A percentile compares a stretch with the other conserved stretches of the same genome.
Evolutionary conservation across 2,113 vertebrate species (phyloP).

Genomic region (Alosa alosa): DNA sequence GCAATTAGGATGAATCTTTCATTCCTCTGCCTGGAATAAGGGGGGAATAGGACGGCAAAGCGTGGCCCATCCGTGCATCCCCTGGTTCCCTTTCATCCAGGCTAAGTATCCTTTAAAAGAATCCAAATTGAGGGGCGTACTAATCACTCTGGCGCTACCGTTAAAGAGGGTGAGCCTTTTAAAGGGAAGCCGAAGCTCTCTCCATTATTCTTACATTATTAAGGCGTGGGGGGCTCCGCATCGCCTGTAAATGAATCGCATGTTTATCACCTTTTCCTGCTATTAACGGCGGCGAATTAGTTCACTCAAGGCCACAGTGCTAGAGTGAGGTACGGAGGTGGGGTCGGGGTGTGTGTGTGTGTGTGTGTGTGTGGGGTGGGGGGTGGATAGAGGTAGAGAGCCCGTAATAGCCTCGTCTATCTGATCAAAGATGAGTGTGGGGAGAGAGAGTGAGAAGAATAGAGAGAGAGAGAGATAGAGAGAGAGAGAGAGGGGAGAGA

Average conservation of each 20-base stretch:
- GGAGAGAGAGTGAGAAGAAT: not conserved
- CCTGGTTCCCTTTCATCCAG: not conserved
- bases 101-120: slow-evolving; percentile 14
- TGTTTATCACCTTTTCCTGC: slow-evolving; percentile 18
- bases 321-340: not conserved
- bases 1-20: slow-evolving; percentile 18
- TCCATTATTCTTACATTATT: slow-evolving; percentile 8
- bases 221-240: not conserved
- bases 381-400: not conserved
- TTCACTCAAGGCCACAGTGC: slow-evolving; percentile 9
- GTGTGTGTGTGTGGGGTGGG: no score
- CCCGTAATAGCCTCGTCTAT: not conserved
- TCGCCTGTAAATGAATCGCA: not conserved
- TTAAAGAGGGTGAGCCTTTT: slow-evolving; percentile 1
- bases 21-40: not conserved
- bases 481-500: not conserved
- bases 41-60: not conserved
- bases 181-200: not conserved
- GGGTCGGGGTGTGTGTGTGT: no score
- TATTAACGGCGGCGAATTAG: slow-evolving; percentile 3
- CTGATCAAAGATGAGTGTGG: not conserved
- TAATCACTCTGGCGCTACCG: not conserved
- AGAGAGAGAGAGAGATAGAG: not conserved
- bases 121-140: slow-evolving; percentile 4
- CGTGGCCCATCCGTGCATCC: not conserved